Evolutionary conservation across 2,113 vertebrate genomes (phyloP).

Genomic region (Poeciliopsis turrubarensis): DNA sequence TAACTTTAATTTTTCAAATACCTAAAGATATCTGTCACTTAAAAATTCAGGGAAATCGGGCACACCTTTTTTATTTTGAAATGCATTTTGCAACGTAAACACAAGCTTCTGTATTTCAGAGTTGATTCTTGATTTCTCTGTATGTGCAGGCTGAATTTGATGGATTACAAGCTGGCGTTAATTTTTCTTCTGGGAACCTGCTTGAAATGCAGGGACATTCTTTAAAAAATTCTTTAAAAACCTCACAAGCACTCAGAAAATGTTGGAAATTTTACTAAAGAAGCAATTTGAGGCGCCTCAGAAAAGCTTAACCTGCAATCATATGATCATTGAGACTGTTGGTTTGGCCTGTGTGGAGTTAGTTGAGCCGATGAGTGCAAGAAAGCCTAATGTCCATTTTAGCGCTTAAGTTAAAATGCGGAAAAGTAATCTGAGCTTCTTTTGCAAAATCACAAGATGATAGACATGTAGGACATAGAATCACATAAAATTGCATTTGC

Average conservation of each 20-base stretch:
- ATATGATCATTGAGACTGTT: constrained; percentile 50
- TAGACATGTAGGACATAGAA: not conserved
- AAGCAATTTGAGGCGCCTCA: constrained; percentile 40
- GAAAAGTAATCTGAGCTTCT: not conserved
- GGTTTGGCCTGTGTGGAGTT: constrained; percentile 18
- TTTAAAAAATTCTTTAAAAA: constrained; percentile 40
- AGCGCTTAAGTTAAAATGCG: not conserved
- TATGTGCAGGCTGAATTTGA: constrained; percentile 10
- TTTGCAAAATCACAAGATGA: not conserved
- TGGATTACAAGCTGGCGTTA: constrained; percentile 15
- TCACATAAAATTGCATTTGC: not conserved
- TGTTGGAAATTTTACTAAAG: constrained; percentile 53
- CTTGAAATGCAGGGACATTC: constrained; percentile 30
- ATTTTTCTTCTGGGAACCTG: not conserved
- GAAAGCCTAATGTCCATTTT: not conserved
- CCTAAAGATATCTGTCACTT: not conserved
- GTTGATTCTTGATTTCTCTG: constrained; percentile 1
- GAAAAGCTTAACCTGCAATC: constrained; percentile 50
- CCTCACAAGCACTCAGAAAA: constrained; percentile 55
- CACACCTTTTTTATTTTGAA: not conserved
- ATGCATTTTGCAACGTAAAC: not conserved
- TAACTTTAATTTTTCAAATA: not conserved
- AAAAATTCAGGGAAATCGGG: not conserved
- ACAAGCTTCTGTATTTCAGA: not conserved
- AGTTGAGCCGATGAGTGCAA: not conserved